Evolutionary conservation across 2,113 vertebrate species (phyloP).

Genomic region (Indri indri): DNA sequence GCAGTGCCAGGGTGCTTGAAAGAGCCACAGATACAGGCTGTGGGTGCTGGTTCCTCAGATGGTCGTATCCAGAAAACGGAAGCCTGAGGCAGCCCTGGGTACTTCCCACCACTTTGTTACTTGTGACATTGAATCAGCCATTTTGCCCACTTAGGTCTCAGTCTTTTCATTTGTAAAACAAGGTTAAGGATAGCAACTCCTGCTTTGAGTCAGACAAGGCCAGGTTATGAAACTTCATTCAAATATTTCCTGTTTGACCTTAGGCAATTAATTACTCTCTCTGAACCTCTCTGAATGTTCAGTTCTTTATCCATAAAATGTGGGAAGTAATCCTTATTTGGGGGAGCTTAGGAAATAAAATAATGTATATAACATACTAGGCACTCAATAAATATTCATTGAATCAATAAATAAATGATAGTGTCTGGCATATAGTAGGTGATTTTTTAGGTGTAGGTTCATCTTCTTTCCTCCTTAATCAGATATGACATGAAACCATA

Average conservation of each 20-base stretch:
- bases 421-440: background rate
- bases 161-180: constrained; percentile 9
- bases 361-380: background rate
- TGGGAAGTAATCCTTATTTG: background rate
- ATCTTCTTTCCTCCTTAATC: background rate
- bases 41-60: background rate
- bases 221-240: constrained; percentile 6
- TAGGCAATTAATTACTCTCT: background rate
- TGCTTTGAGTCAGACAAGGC: background rate
- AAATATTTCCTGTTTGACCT: constrained; percentile 18
- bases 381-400: background rate
- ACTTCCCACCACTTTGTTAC: background rate
- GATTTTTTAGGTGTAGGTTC: background rate
- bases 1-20: background rate
- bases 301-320: background rate
- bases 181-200: background rate
- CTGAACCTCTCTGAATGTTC: background rate
- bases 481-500: background rate
- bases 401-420: background rate
- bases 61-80: background rate
- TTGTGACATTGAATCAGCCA: background rate
- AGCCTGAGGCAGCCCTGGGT: background rate
- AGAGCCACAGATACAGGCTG: background rate
- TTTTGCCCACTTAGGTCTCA: background rate
- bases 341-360: background rate